Evolutionary conservation across 2,113 vertebrate genomes (phyloP).

Genomic region (Patagioenas fasciata): DNA sequence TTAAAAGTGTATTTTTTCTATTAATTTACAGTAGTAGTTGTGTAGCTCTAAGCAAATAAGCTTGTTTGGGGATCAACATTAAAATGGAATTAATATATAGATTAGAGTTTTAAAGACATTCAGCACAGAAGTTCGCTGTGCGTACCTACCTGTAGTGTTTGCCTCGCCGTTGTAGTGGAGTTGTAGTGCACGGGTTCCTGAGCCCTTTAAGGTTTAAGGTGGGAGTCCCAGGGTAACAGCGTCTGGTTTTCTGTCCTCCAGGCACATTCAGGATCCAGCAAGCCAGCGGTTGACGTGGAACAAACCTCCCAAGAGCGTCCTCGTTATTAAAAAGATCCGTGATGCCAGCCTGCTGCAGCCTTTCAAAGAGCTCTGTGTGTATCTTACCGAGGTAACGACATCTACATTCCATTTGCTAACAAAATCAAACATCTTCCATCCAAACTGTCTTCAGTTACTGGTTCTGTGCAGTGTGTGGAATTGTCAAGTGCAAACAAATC

Average conservation of each 20-base stretch:
- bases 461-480: neutral
- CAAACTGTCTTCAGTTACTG: neutral
- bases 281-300: slow-evolving; percentile 97
- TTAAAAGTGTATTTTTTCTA: neutral
- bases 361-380: slow-evolving; percentile 92
- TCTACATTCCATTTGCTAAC: neutral
- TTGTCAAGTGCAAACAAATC: neutral
- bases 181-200: too few relatives aligned
- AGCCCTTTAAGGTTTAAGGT: too few relatives aligned
- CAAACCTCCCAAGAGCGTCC: slow-evolving; percentile 96
- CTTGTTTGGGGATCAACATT: neutral
- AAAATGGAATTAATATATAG: neutral
- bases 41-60: neutral
- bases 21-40: neutral
- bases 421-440: neutral
- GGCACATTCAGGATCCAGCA: slow-evolving; percentile 98
- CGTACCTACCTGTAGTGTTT: neutral
- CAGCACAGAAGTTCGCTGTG: neutral
- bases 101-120: neutral
- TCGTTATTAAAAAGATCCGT: slow-evolving; percentile 94
- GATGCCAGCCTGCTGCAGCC: slow-evolving; percentile 91
- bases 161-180: too few relatives aligned
- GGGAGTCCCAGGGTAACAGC: neutral
- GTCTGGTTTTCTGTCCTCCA: slow-evolving; percentile 13
- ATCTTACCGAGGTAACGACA: slow-evolving; percentile 86